phyloP scores from a whole-genome alignment of 2,797 vertebrate species.

The Synaphobranchus kaupii region DNA sequence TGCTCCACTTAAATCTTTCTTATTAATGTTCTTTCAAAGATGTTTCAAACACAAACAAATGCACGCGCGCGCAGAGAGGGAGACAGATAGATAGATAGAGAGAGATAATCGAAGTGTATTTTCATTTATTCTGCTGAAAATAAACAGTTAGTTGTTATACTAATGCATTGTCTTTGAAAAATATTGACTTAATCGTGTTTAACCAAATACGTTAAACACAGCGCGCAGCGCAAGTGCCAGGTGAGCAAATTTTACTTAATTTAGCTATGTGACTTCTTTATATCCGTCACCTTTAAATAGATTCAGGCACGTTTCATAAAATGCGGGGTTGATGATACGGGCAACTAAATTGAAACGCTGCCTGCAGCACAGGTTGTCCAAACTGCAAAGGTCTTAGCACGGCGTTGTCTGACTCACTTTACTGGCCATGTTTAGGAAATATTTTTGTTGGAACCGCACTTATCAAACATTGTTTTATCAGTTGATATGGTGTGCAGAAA shows the following conservation, averaged over 20 bases:
- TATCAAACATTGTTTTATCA: constrained; percentile 30
- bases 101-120: too few species aligned
- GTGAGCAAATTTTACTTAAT: neutral
- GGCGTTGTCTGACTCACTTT: constrained; percentile 3
- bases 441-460: constrained; percentile 29
- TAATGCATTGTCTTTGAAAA: neutral
- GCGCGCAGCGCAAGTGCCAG: neutral
- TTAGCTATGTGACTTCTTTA: neutral
- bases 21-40: neutral
- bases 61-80: neutral
- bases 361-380: neutral
- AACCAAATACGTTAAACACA: neutral
- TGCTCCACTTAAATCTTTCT: neutral
- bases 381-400: neutral
- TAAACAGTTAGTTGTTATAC: neutral
- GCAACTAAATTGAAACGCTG: neutral
- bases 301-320: neutral
- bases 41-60: constrained; percentile 5
- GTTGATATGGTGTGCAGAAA: constrained; percentile 7
- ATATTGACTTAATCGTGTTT: neutral
- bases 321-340: neutral
- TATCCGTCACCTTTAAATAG: neutral
- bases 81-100: neutral
- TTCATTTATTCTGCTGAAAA: neutral
- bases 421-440: constrained; percentile 29